Conservation (phyloP, 30 jellyfish, hydroid and myxozoan species). For the Aurelia aurita complex sp. Pacific region DNA sequence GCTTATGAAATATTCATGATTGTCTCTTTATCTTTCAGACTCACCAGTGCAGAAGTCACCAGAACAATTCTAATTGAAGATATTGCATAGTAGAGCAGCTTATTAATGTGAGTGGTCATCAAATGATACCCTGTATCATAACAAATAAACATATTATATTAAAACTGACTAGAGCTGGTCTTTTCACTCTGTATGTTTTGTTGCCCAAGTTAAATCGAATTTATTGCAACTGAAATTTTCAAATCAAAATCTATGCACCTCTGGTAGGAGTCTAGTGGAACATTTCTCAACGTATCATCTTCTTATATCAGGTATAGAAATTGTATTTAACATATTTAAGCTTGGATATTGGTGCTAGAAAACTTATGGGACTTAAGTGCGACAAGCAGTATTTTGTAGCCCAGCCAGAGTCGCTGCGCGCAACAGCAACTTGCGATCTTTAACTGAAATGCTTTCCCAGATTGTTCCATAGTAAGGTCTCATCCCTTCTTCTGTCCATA, state of each 20-base stretch:
- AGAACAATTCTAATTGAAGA: conserved; percentile 16
- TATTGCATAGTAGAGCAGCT: conserved; percentile 2
- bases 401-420: too few species aligned
- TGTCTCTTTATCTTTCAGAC: conserved; percentile 23
- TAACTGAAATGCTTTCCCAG: too few species aligned
- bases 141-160: conserved; percentile 32
- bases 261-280: conserved; percentile 44
- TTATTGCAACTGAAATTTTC: conserved; percentile 28
- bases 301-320: background rate
- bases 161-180: conserved; percentile 77
- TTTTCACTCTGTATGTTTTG: conserved; percentile 18
- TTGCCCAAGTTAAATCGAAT: conserved; percentile 19
- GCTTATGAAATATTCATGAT: background rate
- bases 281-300: background rate
- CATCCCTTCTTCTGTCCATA: too few species aligned
- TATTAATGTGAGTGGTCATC: conserved; percentile 35
- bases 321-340: conserved; percentile 24
- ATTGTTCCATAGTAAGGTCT: too few species aligned
- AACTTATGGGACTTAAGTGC: too few species aligned
- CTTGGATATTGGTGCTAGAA: background rate
- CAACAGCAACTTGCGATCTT: too few species aligned
- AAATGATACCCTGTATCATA: conserved; percentile 15
- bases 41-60: conserved; percentile 24
- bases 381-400: too few species aligned
- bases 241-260: conserved; percentile 6